Evolutionary conservation across 2,888 invertebrate genomes (phyloP).

Genomic region (Pheosia tremula): DNA sequence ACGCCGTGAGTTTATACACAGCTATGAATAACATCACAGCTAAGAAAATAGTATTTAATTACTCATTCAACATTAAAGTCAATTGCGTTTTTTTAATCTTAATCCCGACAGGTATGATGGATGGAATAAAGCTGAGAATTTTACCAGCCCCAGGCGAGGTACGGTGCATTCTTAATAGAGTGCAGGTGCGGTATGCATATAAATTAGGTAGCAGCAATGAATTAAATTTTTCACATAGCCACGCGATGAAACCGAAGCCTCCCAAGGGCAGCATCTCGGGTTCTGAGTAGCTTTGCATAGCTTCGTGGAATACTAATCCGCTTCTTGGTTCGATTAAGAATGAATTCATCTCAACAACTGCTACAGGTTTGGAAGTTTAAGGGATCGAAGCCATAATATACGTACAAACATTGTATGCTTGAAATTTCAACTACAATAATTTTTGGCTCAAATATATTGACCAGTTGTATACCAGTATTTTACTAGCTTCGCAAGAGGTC

Average conservation of each 20-base stretch:
- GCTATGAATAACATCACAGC: too few relatives aligned
- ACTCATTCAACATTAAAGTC: not conserved
- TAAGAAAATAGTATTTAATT: not conserved
- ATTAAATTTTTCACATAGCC: constrained; percentile 74
- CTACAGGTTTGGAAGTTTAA: too few relatives aligned
- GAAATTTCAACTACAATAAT: too few relatives aligned
- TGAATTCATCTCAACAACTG: too few relatives aligned
- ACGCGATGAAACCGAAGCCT: constrained; percentile 49
- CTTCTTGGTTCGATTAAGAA: not conserved
- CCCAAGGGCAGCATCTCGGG: constrained; percentile 34
- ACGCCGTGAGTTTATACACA: too few relatives aligned
- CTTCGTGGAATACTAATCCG: constrained; percentile 36
- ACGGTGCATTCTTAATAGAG: constrained; percentile 73
- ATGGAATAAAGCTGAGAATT: constrained; percentile 62
- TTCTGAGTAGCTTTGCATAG: constrained; percentile 31
- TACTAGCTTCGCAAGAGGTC: too few relatives aligned
- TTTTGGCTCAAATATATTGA: too few relatives aligned
- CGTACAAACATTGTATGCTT: too few relatives aligned
- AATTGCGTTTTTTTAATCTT: constrained; percentile 20
- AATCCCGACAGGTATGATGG: constrained; percentile 39
- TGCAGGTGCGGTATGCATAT: constrained; percentile 75
- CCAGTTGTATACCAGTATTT: too few relatives aligned
- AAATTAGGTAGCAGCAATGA: constrained; percentile 65
- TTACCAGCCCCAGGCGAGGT: constrained; percentile 54
- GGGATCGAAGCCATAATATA: too few relatives aligned